phyloP scores from a whole-genome alignment of 2,113 vertebrate genomes.

The Indri indri region DNA sequence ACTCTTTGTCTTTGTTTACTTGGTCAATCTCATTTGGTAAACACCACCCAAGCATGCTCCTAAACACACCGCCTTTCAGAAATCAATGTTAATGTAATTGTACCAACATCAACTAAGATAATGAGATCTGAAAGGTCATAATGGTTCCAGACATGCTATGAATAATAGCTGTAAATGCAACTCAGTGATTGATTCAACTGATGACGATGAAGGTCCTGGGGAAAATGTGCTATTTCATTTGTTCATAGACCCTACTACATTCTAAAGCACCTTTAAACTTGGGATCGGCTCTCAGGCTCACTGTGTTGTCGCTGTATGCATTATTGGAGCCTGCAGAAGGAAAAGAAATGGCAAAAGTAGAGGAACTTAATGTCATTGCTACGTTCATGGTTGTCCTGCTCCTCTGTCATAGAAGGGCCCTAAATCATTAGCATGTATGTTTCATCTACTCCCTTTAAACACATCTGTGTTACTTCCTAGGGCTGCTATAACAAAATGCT shows the following conservation, averaged over 20 bases:
- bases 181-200: slow-evolving; percentile 77
- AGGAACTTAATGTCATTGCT: slow-evolving; percentile 8
- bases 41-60: slow-evolving; percentile 72
- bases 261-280: slow-evolving; percentile 46
- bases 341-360: not conserved
- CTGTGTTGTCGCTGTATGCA: not conserved
- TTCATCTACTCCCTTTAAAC: not conserved
- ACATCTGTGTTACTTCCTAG: not conserved
- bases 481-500: not conserved
- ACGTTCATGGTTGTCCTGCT: not conserved
- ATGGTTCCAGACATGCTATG: slow-evolving; percentile 82
- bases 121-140: slow-evolving; percentile 84
- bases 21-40: slow-evolving; percentile 21
- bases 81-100: slow-evolving; percentile 86
- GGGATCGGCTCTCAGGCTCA: not conserved
- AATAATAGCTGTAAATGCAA: slow-evolving; percentile 80
- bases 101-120: slow-evolving; percentile 83
- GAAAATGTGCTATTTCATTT: slow-evolving; percentile 73
- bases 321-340: not conserved
- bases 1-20: slow-evolving; percentile 39
- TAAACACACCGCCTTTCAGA: slow-evolving; percentile 77
- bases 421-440: not conserved
- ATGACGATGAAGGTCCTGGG: slow-evolving; percentile 72
- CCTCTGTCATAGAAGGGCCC: not conserved
- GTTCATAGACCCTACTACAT: not conserved